Evolutionary conservation across 2,113 vertebrate genomes (phyloP).

Genomic region (Heterotilapia buettikoferi): DNA sequence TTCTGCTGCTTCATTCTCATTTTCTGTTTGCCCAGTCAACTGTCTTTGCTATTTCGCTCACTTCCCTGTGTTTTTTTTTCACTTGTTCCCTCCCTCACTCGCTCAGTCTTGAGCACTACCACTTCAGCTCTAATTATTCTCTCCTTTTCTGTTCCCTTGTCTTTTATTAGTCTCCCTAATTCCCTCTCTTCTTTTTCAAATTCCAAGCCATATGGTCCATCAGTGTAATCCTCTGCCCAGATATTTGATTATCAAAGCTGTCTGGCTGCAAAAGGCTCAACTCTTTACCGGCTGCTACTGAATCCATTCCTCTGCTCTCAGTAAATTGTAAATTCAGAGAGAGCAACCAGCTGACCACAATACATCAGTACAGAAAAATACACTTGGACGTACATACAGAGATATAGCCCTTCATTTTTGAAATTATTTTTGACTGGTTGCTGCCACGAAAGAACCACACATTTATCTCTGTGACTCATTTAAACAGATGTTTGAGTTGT

Average conservation of each 20-base stretch:
- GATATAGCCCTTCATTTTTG: not conserved
- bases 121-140: not conserved
- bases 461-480: not conserved
- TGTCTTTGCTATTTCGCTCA: not conserved
- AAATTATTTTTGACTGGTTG: not conserved
- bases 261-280: slow-evolving; percentile 16
- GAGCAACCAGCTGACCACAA: not conserved
- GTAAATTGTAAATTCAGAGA: slow-evolving; percentile 37
- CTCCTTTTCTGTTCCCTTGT: not conserved
- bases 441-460: not conserved
- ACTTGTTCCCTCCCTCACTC: not conserved
- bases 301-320: not conserved
- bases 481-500: not conserved
- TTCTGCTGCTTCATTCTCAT: not conserved
- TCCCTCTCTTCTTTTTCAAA: slow-evolving; percentile 22
- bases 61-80: not conserved
- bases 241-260: slow-evolving; percentile 56
- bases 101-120: not conserved
- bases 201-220: slow-evolving; percentile 29
- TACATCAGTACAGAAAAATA: not conserved
- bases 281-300: not conserved
- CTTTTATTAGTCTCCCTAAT: not conserved
- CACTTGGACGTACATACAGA: not conserved
- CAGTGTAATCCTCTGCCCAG: slow-evolving; percentile 26
- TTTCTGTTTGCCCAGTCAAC: not conserved